Evolutionary conservation across 2,113 vertebrate species (phyloP), one percentile per base, ranked within the genome.

Genomic region (Entosphenus tridentatus): DNA sequence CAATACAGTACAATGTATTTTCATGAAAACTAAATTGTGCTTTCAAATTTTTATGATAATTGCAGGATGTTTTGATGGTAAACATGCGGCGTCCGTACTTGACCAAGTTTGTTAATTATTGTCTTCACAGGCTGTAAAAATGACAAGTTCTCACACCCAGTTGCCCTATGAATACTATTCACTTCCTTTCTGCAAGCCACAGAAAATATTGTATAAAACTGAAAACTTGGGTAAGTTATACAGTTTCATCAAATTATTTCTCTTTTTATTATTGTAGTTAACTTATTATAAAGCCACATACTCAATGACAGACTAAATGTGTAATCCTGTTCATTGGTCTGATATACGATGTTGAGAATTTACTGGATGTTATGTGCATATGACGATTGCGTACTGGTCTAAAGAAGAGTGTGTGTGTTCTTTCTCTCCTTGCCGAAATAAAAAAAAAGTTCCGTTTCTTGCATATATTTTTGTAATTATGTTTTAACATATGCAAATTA

Each of bases 71-170:
- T 39, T 39, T 39, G 39, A 39, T 39, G 9, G 62, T 16, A 16
- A 65, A 65, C n/a, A 11, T 21, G 21, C 21, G 10, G n/a, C 62
- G 10, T 65, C 21, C 9, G 62, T 17, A 14, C 21, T 65, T 65
- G n/a, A 16, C 8, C n/a, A 65, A 16, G 62, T 16, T 16, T 65
- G 8, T 9, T 9, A 16, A 16, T 8, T 65, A n/a, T 65, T 65
- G 62, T 65, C 21, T 18, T 16, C 21, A 18, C 62, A 65, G 62
- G 62, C 62, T 18, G 62, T 65, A 10, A 65, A 65, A 18, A 65
- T 65, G 62, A 65, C 62, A 65, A 65, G 62, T 18, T 65, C 62
- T 65, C 62, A 65, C 21, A 65, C 62, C n/a, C 62, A 65, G 62
- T 18, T 65, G n/a, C 62, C 62, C 21, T 65, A 65, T 11, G 62